Percentiles rank a stretch among this genome's conserved stretches.
Evolutionary conservation across 1,140 invertebrate genomes (phyloP).

Genomic region (Vollenhovia emeryi): DNA sequence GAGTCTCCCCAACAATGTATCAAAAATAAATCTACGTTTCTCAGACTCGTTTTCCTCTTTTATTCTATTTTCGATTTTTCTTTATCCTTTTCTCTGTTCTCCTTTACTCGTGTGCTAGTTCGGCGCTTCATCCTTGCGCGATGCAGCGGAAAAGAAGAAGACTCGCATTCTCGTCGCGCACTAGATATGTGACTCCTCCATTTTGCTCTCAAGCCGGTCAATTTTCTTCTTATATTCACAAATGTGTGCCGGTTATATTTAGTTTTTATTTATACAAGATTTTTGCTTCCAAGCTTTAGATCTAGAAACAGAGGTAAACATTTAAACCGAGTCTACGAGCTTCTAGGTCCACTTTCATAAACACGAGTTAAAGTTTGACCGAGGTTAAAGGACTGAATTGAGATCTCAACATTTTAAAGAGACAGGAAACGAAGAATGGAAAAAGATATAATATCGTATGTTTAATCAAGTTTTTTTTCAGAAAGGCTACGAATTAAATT

Average conservation of each 20-base stretch:
- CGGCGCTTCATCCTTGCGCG: conserved; percentile 3
- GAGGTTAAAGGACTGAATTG: not conserved
- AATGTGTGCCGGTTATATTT: conserved; percentile 2
- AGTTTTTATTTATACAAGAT: not conserved
- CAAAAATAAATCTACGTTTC: conserved; percentile 85
- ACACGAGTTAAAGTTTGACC: not conserved
- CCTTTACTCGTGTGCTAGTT: not conserved
- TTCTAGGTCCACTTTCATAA: not conserved
- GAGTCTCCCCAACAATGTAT: conserved; percentile 84
- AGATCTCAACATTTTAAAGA: not conserved
- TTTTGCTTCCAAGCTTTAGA: not conserved
- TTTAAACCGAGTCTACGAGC: not conserved
- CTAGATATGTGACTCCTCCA: conserved; percentile 14
- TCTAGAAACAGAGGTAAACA: not conserved
- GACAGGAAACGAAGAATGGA: not conserved
- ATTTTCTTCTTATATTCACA: not conserved
- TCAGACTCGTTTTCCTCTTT: conserved; percentile 74
- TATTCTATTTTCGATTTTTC: conserved; percentile 41
- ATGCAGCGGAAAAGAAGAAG: conserved; percentile 47
- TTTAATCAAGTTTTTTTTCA: not conserved
- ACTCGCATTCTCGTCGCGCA: not conserved
- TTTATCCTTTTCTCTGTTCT: conserved; percentile 13
- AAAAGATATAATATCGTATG: not conserved
- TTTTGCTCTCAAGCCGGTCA: not conserved
- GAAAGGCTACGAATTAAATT: not conserved